These are phyloP conservation scores for Hirundo rustica DNA, from an alignment of 2,797 vertebrate genomes.

Conservation along the genomic window DNA sequence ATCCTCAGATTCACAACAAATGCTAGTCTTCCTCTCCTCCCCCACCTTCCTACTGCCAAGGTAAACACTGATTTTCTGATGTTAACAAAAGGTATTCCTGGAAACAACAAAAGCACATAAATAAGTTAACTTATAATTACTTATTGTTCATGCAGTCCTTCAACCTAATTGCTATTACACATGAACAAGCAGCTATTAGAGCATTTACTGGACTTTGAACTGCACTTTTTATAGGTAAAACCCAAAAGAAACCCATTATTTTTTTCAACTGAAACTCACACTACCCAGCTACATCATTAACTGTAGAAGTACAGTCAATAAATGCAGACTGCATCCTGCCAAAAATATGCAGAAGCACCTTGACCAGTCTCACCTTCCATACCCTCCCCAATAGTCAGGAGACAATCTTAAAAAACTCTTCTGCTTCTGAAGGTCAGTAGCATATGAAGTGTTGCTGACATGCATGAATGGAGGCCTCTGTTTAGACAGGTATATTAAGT, in stretches of 20 bases:
- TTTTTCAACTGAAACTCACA: neutral
- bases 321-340: neutral
- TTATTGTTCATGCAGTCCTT: neutral
- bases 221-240: neutral
- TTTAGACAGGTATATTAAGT: neutral
- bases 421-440: constrained; percentile 18
- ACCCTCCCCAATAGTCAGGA: neutral
- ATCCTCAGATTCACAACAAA: neutral
- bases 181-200: constrained; percentile 10
- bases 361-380: neutral
- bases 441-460: neutral
- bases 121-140: neutral
- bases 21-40: neutral
- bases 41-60: neutral
- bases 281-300: neutral
- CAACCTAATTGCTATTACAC: constrained; percentile 26
- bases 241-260: neutral
- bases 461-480: neutral
- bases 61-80: neutral
- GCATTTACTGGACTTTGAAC: neutral
- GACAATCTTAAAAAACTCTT: constrained; percentile 8
- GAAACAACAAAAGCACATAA: neutral
- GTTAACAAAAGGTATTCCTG: constrained; percentile 15
- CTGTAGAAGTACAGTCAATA: neutral
- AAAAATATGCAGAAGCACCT: neutral